A percentile compares a stretch with the other conserved stretches of the same genome.
Evolutionary conservation across 2,113 vertebrate species (phyloP).

Genomic region (Chunga burmeisteri): DNA sequence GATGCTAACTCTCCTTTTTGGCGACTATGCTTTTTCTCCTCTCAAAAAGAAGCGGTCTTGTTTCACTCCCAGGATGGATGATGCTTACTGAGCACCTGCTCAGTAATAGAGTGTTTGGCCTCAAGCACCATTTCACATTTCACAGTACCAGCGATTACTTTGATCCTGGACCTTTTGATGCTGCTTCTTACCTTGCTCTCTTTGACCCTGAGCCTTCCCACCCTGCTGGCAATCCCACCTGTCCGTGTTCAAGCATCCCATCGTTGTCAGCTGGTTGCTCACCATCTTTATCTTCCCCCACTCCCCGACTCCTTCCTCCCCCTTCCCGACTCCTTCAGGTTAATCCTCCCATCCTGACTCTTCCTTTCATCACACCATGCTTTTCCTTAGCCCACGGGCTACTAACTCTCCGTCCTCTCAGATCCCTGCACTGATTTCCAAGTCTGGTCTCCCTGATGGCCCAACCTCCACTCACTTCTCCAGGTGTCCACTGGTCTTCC

Average conservation of each 20-base stretch:
- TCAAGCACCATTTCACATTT: neutral
- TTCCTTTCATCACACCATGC: neutral
- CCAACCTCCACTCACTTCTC: neutral
- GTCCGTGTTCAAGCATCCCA: neutral
- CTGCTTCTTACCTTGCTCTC: neutral
- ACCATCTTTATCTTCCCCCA: too few species aligned
- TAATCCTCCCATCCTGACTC: neutral
- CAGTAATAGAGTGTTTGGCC: neutral
- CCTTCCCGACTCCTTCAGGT: accelerated
- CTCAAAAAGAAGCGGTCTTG: neutral
- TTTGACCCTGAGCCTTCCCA: accelerated
- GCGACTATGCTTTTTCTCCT: accelerated
- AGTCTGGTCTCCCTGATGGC: neutral
- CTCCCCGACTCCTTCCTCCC: accelerated
- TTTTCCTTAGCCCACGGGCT: neutral
- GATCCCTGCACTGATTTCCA: neutral
- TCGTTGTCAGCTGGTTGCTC: neutral
- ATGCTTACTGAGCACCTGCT: neutral
- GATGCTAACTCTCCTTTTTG: neutral
- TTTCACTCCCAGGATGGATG: neutral
- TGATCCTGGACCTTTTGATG: neutral
- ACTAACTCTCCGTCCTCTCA: neutral
- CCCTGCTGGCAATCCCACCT: neutral
- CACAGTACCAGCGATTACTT: neutral
- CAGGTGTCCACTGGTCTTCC: accelerated